These are phyloP conservation scores for Drosophila rufa DNA, from an alignment of 1,140 invertebrate genomes.

Conservation along the genomic window DNA sequence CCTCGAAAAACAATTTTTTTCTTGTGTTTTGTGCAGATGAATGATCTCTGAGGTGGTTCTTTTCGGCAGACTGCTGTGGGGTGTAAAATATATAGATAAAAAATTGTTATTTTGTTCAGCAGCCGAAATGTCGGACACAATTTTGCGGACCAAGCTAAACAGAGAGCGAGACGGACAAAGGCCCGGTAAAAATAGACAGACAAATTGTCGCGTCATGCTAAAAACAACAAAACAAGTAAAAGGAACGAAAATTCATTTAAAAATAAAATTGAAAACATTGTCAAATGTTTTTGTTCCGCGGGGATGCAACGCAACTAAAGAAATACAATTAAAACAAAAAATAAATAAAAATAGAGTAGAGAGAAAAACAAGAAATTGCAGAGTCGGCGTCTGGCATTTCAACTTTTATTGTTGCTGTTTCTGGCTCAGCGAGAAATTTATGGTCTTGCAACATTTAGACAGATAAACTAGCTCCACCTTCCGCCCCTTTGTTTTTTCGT, in stretches of 20 bases:
- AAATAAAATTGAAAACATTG: constrained; percentile 56
- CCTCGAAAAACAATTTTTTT: constrained; percentile 57
- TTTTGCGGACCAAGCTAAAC: constrained; percentile 32
- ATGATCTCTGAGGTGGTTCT: constrained; percentile 48
- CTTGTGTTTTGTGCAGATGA: constrained; percentile 22
- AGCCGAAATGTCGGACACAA: constrained; percentile 49
- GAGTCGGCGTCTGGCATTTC: constrained; percentile 63
- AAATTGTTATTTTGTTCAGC: constrained; percentile 41
- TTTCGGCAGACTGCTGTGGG: constrained; percentile 9
- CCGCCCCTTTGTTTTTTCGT: background rate
- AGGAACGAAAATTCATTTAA: constrained; percentile 30
- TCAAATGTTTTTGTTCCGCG: constrained; percentile 36
- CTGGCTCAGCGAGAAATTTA: constrained; percentile 40
- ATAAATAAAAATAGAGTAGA: background rate
- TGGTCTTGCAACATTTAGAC: constrained; percentile 49
- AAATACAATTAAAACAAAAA: constrained; percentile 18
- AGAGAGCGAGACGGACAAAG: constrained; percentile 6
- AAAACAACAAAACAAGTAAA: constrained; percentile 45
- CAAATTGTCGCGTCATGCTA: constrained; percentile 78
- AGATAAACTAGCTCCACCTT: constrained; percentile 26
- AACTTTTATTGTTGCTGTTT: constrained; percentile 39
- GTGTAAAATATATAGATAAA: constrained; percentile 6
- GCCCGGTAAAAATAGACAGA: constrained; percentile 72
- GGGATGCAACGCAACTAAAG: constrained; percentile 38
- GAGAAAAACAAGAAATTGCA: constrained; percentile 25